These are phyloP conservation scores for Odontocolon sp. DNA, from an alignment of 2,888 invertebrate species.

Conservation along the genomic window DNA sequence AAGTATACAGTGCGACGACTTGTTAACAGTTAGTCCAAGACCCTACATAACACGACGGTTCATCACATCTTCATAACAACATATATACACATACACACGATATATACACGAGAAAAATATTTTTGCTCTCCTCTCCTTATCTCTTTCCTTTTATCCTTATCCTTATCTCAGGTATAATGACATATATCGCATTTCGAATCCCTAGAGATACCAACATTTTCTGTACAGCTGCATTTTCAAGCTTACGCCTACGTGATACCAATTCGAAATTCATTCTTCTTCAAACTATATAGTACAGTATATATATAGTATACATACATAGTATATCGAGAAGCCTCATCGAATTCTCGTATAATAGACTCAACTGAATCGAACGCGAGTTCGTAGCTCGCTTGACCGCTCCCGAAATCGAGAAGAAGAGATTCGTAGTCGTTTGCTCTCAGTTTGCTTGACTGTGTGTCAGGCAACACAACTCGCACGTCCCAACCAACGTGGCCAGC, in stretches of 20 bases:
- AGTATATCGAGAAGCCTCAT: too few relatives aligned
- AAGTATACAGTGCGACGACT: constrained; percentile 50
- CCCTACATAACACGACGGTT: not conserved
- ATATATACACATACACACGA: not conserved
- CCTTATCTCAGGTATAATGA: not conserved
- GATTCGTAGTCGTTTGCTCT: constrained; percentile 36
- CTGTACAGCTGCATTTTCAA: not conserved
- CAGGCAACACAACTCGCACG: constrained; percentile 57
- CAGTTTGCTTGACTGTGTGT: constrained; percentile 31
- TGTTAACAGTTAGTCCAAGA: constrained; percentile 2
- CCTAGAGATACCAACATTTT: not conserved
- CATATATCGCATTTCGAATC: not conserved
- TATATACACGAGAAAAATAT: not conserved
- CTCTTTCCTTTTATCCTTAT: not conserved
- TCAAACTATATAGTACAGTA: not conserved
- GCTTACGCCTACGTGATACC: constrained; percentile 13
- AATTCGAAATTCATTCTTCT: constrained; percentile 12
- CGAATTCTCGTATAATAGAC: too few relatives aligned
- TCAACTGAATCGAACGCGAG: too few relatives aligned
- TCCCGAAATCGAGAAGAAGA: not conserved
- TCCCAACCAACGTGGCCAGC: constrained; percentile 66
- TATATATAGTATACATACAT: not conserved
- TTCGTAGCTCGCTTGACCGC: too few relatives aligned
- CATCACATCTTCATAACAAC: not conserved
- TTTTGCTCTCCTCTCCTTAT: not conserved